Percentiles rank a stretch among this genome's conserved stretches.
Evolutionary conservation across 2,888 invertebrate genomes (phyloP).

Genomic region (Psylliodes chrysocephalus): DNA sequence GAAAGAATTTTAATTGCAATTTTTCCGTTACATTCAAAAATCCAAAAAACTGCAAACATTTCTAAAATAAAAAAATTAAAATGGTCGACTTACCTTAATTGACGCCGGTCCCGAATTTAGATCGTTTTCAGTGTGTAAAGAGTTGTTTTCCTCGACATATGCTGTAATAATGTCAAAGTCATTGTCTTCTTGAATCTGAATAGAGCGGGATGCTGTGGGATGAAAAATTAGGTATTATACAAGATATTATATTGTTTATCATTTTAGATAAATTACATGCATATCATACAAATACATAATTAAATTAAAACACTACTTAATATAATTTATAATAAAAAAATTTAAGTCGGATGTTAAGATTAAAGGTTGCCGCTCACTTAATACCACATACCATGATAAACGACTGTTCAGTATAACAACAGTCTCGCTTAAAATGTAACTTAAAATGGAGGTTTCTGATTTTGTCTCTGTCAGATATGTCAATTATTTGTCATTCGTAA

Average conservation of each 20-base stretch:
- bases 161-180: constrained; percentile 84
- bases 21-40: background rate
- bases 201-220: constrained; percentile 39
- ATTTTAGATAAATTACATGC: background rate
- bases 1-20: no score
- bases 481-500: no score
- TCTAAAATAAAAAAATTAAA: background rate
- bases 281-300: background rate
- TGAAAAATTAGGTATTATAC: constrained; percentile 5
- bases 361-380: no score
- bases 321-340: no score
- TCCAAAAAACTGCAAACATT: constrained; percentile 2
- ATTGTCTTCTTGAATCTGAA: constrained; percentile 71
- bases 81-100: constrained; percentile 77
- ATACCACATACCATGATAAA: no score
- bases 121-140: constrained; percentile 80
- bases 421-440: no score
- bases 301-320: no score
- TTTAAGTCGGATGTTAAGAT: no score
- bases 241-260: background rate
- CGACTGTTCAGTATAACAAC: no score
- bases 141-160: constrained; percentile 86
- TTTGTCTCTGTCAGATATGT: no score
- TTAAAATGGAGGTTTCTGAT: no score
- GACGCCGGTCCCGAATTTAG: constrained; percentile 82